A percentile compares a stretch with the other conserved stretches of the same genome.
Conservation (phyloP, 2,888 invertebrate species). For the Embidobia sp. region DNA sequence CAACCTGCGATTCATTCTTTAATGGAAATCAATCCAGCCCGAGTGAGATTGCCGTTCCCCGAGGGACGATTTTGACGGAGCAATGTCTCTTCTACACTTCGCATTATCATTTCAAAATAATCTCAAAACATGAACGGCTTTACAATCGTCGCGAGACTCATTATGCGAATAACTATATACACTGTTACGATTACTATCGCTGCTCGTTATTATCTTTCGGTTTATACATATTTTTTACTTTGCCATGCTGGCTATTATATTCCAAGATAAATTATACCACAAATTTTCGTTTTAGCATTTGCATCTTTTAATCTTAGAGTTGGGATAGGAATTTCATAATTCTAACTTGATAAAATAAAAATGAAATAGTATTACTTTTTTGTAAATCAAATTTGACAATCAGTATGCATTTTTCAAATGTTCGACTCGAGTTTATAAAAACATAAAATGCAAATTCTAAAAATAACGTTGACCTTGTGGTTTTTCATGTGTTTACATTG, state of each 20-base stretch:
- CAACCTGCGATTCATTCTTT: slow-evolving; percentile 67
- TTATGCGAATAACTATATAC: slow-evolving; percentile 67
- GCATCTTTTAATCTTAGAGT: no score
- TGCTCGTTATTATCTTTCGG: slow-evolving; percentile 36
- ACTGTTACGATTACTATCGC: slow-evolving; percentile 55
- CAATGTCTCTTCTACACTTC: slow-evolving; percentile 59
- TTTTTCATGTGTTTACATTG: no score
- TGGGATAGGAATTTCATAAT: no score
- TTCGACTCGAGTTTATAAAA: no score
- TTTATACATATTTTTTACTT: slow-evolving; percentile 1
- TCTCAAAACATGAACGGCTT: slow-evolving; percentile 56
- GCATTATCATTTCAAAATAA: slow-evolving; percentile 64
- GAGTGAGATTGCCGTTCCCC: slow-evolving; percentile 62
- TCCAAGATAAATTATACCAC: slow-evolving; percentile 19
- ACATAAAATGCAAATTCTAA: no score
- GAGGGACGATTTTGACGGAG: slow-evolving; percentile 62
- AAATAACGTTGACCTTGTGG: no score
- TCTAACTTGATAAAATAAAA: no score
- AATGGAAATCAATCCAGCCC: slow-evolving; percentile 74
- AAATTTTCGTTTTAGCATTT: neutral
- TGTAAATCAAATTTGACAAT: no score
- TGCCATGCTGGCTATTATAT: slow-evolving; percentile 3
- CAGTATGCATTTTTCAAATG: no score
- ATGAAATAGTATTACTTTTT: no score
- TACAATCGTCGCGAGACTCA: slow-evolving; percentile 65